Evolutionary conservation across 2,797 vertebrate species (phyloP), one percentile per base, ranked within the genome.

Genomic region (Pygocentrus nattereri): DNA sequence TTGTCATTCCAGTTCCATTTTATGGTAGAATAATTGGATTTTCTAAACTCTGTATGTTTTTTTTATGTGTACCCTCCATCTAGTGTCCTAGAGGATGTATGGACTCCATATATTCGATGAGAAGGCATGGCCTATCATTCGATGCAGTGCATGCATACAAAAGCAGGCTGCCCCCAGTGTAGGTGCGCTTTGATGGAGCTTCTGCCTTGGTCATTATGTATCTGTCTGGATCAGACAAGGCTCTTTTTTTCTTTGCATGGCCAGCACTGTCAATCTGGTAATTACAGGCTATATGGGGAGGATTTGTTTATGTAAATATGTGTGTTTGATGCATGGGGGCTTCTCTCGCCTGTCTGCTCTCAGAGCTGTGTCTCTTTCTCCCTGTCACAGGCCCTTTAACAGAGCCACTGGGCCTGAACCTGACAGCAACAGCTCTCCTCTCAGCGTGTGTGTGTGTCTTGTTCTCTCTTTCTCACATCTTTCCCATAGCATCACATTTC

Each of bases 271-370:
- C 90, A 88, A 85, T 74, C 79, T 75, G 84, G 85, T 92, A 90
- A 93, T 92, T 92, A 92, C 86, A 56, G 67, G 87, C 87, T 88
- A 87, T 88, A 88, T 82, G 85, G 84, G 87, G 84, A 85, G 85
- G 84, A 89, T 92, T 88, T 90, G 88, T 92, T 93, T 91, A 90
- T 92, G 91, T 89, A 90, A 92, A 92, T 91, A 88, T 85, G 79
- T 82, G 82, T 79, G 69, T 87, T 88, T 89, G 87, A 90, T 88
- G 86, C 85, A 90, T 85, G 89, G 84, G 77, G 78, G 89, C 82
- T 79, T 81, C 86, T 83, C 87, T 82, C 78, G 84, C 88, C 84
- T 84, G 79, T 88, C 71, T 79, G 70, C 80, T 65, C 58, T 86
- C 84, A 85, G 78, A 59, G 64, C 62, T 65, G 76, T 58, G 75